phyloP scores from a whole-genome alignment of 2,797 vertebrate genomes.

The Tapera naevia region DNA sequence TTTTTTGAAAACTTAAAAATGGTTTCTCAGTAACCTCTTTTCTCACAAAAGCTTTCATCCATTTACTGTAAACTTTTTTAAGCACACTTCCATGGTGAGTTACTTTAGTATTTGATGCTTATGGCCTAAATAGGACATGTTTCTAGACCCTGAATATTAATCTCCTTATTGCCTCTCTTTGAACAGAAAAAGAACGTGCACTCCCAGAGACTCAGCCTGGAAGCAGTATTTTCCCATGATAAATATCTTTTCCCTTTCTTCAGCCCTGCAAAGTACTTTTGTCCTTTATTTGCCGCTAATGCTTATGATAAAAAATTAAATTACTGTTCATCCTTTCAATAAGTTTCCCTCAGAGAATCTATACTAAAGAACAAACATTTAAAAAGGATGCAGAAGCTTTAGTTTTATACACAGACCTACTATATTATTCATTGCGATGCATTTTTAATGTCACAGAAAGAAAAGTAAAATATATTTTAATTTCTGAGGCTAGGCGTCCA shows the following conservation, averaged over 20 bases:
- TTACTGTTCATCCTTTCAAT: slow-evolving; percentile 81
- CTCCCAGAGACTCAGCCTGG: slow-evolving; percentile 55
- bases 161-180: slow-evolving; percentile 72
- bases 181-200: slow-evolving; percentile 66
- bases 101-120: slow-evolving; percentile 61
- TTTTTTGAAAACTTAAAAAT: slow-evolving; percentile 46
- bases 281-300: slow-evolving; percentile 81
- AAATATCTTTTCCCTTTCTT: slow-evolving; percentile 74
- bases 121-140: slow-evolving; percentile 50
- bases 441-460: slow-evolving; percentile 81
- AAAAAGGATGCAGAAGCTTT: slow-evolving; percentile 74
- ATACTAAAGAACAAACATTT: slow-evolving; percentile 80
- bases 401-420: slow-evolving; percentile 78
- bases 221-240: slow-evolving; percentile 74
- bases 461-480: slow-evolving; percentile 81
- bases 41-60: slow-evolving; percentile 43
- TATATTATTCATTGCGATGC: slow-evolving; percentile 83
- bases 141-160: slow-evolving; percentile 72
- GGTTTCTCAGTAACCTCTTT: neutral
- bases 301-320: slow-evolving; percentile 85
- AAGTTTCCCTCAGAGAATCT: slow-evolving; percentile 77
- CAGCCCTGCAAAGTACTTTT: slow-evolving; percentile 74
- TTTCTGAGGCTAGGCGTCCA: slow-evolving; percentile 71
- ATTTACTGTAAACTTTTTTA: neutral
- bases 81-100: slow-evolving; percentile 30